phyloP scores from a whole-genome alignment of 2,888 invertebrate species.

The Pristionchus fissidentatus region DNA sequence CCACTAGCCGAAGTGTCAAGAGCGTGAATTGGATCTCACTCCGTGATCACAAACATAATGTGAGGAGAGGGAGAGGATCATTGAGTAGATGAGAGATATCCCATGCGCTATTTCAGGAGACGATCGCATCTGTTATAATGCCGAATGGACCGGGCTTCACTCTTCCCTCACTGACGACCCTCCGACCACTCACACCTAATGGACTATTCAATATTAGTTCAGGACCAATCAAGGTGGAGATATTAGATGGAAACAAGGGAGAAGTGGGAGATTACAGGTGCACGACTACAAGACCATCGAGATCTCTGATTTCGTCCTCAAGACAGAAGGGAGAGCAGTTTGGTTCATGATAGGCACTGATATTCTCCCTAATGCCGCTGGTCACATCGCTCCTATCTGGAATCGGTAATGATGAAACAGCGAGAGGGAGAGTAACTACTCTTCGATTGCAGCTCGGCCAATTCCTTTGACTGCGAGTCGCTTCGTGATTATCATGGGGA shows the following conservation, averaged over 20 bases:
- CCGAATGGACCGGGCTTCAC: constrained; percentile 70
- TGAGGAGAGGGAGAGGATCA: constrained; percentile 48
- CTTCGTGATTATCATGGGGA: constrained; percentile 70
- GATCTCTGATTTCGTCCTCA: constrained; percentile 69
- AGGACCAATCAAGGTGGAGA: constrained; percentile 66
- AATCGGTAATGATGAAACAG: constrained; percentile 55
- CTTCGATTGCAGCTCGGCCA: constrained; percentile 54
- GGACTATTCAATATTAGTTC: constrained; percentile 65
- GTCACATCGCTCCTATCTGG: constrained; percentile 73
- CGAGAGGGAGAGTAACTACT: not conserved
- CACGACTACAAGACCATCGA: constrained; percentile 73
- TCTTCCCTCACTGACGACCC: constrained; percentile 63
- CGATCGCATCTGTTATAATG: constrained; percentile 67
- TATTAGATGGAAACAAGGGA: not conserved
- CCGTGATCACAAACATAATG: constrained; percentile 71
- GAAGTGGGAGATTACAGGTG: constrained; percentile 56
- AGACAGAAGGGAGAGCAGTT: constrained; percentile 69
- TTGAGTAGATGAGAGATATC: not conserved
- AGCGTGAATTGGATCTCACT: constrained; percentile 72
- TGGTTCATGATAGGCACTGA: constrained; percentile 75
- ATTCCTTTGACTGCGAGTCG: constrained; percentile 71
- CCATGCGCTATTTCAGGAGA: constrained; percentile 58
- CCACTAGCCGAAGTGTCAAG: constrained; percentile 60
- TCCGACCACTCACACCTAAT: constrained; percentile 67
- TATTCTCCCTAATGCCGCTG: constrained; percentile 70